These are phyloP conservation scores for Palythoa grandiflora DNA, from an alignment of 92 coral and sea anemone species.

Conservation along the genomic window DNA sequence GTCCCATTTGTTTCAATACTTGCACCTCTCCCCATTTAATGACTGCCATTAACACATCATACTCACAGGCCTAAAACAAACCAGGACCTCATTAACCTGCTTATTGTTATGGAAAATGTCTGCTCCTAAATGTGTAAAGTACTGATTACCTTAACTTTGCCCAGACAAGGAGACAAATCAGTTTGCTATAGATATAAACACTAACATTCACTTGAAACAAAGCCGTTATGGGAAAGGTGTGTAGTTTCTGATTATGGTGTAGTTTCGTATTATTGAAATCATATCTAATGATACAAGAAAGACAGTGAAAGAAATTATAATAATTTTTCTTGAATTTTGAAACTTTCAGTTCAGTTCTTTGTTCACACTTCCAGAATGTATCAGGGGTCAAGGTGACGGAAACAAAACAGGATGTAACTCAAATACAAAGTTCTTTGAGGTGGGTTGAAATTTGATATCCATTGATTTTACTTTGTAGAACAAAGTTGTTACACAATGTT, in stretches of 20 bases:
- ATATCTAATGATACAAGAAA: background rate
- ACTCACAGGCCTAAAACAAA: conserved; percentile 89
- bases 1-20: conserved; percentile 73
- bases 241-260: background rate
- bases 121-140: background rate
- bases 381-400: background rate
- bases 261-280: background rate
- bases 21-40: conserved; percentile 97
- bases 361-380: background rate
- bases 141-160: background rate
- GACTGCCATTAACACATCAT: conserved; percentile 84
- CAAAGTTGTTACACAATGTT: no score
- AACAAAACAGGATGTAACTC: background rate
- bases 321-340: no score
- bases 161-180: background rate
- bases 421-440: background rate
- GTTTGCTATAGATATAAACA: background rate
- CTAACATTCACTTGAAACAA: background rate
- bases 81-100: background rate
- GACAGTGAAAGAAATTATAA: background rate
- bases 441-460: background rate
- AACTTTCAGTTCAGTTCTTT: background rate
- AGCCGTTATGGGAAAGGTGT: background rate
- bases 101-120: background rate
- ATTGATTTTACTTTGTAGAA: background rate